Evolutionary conservation across 2,888 invertebrate species (phyloP).

Genomic region (Pseudoips prasinana): DNA sequence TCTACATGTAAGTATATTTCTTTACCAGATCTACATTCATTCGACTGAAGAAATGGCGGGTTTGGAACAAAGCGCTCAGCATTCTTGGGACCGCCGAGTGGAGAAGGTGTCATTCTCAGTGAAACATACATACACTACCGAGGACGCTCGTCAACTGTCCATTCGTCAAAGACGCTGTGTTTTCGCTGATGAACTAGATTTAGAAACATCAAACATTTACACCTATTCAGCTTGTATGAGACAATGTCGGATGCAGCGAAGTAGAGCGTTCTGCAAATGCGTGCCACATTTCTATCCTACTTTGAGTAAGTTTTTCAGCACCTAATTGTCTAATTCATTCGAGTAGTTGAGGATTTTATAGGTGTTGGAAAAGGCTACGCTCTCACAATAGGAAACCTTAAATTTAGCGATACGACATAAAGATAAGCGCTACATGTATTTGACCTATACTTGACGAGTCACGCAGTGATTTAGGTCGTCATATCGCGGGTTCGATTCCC

Average conservation of each 20-base stretch:
- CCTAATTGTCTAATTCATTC: too few species aligned
- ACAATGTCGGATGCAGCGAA: conserved; percentile 86
- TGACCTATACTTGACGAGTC: too few species aligned
- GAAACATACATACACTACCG: conserved; percentile 89
- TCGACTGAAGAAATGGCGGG: conserved; percentile 87
- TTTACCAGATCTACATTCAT: conserved; percentile 84
- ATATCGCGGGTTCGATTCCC: too few species aligned
- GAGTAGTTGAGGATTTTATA: too few species aligned
- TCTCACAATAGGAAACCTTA: too few species aligned
- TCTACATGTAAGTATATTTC: too few species aligned
- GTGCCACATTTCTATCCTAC: conserved; percentile 87
- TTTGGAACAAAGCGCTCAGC: conserved; percentile 85
- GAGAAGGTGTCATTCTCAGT: conserved; percentile 85
- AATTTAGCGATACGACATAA: too few species aligned
- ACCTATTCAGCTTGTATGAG: conserved; percentile 89
- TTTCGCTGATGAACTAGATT: conserved; percentile 84
- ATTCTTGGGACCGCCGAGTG: conserved; percentile 85
- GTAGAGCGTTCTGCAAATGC: conserved; percentile 85
- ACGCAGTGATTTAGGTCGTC: too few species aligned
- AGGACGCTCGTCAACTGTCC: conserved; percentile 86
- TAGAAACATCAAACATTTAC: conserved; percentile 83
- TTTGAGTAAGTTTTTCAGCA: conserved; percentile 75
- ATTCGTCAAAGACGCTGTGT: conserved; percentile 87
- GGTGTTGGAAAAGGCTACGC: too few species aligned
- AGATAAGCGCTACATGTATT: too few species aligned